phyloP scores from a whole-genome alignment of 2,888 invertebrate genomes.

The Drosophila stalkeri region DNA sequence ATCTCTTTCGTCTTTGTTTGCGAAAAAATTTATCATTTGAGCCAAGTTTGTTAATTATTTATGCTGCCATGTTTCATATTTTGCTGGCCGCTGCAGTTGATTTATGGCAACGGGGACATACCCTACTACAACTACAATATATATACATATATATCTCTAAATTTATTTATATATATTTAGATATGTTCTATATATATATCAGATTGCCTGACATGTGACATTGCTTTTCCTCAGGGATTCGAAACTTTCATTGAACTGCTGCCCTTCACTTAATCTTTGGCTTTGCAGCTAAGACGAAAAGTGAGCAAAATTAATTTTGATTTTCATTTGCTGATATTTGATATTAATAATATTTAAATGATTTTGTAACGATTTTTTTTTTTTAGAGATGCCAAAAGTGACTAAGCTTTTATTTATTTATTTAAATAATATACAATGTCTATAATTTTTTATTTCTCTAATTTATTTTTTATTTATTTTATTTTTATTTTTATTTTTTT shows the following conservation, averaged over 20 bases:
- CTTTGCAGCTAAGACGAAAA: background rate
- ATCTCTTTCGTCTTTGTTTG: slow-evolving; percentile 76
- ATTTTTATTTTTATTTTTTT: too few relatives aligned
- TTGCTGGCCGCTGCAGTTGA: slow-evolving; percentile 58
- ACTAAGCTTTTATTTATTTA: too few relatives aligned
- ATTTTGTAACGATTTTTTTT: too few relatives aligned
- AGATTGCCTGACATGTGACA: slow-evolving; percentile 39
- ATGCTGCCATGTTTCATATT: slow-evolving; percentile 81
- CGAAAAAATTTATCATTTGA: slow-evolving; percentile 80
- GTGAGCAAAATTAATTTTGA: background rate
- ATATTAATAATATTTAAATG: too few relatives aligned
- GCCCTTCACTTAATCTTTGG: slow-evolving; percentile 1
- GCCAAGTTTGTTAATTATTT: slow-evolving; percentile 85
- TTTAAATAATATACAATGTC: too few relatives aligned
- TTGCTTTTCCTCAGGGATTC: background rate
- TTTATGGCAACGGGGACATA: slow-evolving; percentile 55
- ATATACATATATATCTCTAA: background rate
- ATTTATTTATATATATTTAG: background rate
- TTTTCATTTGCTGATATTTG: background rate
- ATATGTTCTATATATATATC: background rate
- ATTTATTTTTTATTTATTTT: too few relatives aligned
- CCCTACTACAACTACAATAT: slow-evolving; percentile 3
- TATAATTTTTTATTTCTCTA: too few relatives aligned
- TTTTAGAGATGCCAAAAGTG: too few relatives aligned
- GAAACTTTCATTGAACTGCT: background rate